Evolutionary conservation across 2,113 vertebrate species (phyloP).

Genomic region (Phyllostomus discolor): DNA sequence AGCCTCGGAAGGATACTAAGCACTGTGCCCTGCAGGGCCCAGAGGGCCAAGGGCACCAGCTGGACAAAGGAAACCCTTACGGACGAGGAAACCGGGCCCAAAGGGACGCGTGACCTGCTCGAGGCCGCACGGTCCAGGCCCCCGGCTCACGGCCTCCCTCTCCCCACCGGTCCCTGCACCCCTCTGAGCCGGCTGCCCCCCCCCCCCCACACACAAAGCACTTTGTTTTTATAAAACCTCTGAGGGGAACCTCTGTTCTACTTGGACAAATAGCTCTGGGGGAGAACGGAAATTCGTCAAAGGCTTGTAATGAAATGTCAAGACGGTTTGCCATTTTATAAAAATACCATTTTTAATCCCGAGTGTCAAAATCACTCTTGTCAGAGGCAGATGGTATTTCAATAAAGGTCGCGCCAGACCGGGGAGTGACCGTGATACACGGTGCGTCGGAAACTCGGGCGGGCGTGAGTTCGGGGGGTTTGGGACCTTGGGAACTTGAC

Average conservation of each 20-base stretch:
- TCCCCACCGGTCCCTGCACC: rapidly evolving
- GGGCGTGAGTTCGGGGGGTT: neutral
- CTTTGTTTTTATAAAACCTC: neutral
- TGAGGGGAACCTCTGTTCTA: neutral
- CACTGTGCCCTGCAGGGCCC: neutral
- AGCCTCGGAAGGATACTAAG: neutral
- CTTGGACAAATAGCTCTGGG: neutral
- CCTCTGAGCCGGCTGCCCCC: neutral
- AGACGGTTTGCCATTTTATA: slow-evolving; percentile 41
- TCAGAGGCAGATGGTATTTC: slow-evolving; percentile 50
- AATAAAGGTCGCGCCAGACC: slow-evolving; percentile 36
- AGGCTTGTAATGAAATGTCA: slow-evolving; percentile 49
- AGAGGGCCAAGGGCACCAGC: too few relatives aligned
- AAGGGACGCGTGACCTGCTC: neutral
- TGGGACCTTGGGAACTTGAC: neutral
- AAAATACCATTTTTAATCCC: slow-evolving; percentile 52
- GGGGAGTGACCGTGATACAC: neutral
- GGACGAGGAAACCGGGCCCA: neutral
- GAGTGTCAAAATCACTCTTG: slow-evolving; percentile 41
- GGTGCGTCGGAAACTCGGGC: neutral
- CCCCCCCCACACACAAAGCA: neutral
- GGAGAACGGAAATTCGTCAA: slow-evolving; percentile 23
- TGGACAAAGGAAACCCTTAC: neutral
- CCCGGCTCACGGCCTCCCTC: rapidly evolving
- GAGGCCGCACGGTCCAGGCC: neutral